phyloP scores from a whole-genome alignment of 2,113 vertebrate species.

The Tragulus kanchil region DNA sequence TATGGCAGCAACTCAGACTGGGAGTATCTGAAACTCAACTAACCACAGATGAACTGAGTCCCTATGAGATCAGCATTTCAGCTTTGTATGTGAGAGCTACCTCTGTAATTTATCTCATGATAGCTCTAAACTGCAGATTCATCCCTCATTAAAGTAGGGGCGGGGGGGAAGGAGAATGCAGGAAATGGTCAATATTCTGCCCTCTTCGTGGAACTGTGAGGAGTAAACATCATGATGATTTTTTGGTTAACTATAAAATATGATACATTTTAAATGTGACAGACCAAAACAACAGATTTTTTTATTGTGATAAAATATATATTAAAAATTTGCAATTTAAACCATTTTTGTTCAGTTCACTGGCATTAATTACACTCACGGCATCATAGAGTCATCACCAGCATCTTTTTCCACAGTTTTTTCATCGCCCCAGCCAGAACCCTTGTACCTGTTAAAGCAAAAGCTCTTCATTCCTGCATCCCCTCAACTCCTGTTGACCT shows the following conservation, averaged over 20 bases:
- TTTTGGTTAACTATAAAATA: neutral
- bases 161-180: no score
- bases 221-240: neutral
- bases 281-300: neutral
- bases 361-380: neutral
- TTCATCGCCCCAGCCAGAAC: neutral
- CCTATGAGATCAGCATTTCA: neutral
- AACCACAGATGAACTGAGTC: neutral
- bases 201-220: neutral
- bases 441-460: neutral
- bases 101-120: no score
- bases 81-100: rapidly evolving
- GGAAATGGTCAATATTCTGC: neutral
- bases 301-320: neutral
- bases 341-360: neutral
- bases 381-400: neutral
- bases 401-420: neutral
- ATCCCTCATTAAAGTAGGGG: neutral
- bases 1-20: neutral
- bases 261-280: neutral
- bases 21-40: neutral
- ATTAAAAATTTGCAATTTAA: neutral
- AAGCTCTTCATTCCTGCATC: neutral
- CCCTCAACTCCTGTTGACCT: neutral
- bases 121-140: neutral